Evolutionary conservation across 1,140 invertebrate species (phyloP), one percentile per base, ranked within the genome.

Genomic region (Heliconius melpomene): DNA sequence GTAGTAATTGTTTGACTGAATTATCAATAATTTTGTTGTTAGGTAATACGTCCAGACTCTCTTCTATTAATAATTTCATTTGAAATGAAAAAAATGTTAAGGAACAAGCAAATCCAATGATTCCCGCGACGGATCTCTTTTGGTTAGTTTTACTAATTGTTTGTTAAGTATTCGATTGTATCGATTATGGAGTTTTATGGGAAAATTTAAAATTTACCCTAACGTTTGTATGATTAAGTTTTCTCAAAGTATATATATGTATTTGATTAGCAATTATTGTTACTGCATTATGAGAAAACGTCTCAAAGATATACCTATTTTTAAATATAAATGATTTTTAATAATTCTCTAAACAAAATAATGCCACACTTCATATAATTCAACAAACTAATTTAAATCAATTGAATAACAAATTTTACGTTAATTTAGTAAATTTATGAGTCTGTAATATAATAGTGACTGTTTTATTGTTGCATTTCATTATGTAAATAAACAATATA

Each of bases 71-170:
- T 40, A 11, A 77, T 72, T 54, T 54, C 46, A n/a, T 52, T 72
- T 78, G 70, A 72, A 78, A 78, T 78, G 60, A 66, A 66, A 26
- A 6, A 72, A 75, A 36, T 18, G 60, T 77, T 77, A 52, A 71
- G 66, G 60, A 50, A 54, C 40, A 29, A 66, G 2, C 20, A 78
- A 84, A 81, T 79, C 66, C 36, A 83, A 85, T 85, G 91, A 93
- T 93, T 94, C 91, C 90, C 82, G 74, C 73, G 87, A 92, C 85
- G 89, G 91, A 93, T 94, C 91, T 92, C 91, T 92, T 91, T 87
- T 86, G 80, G 87, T 90, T 91, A 91, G 89, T 89, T 90, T 89
- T 90, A 82, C 82, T 83, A 77, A 80, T 26, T 66, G 26, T 66
- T 66, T 66, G 26, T 66, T 66, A 66, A 66, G 26, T 66, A 57